Base-by-base conservation (phyloP, 2,113 vertebrate genomes). In the Clarias macrocephalus region DNA sequence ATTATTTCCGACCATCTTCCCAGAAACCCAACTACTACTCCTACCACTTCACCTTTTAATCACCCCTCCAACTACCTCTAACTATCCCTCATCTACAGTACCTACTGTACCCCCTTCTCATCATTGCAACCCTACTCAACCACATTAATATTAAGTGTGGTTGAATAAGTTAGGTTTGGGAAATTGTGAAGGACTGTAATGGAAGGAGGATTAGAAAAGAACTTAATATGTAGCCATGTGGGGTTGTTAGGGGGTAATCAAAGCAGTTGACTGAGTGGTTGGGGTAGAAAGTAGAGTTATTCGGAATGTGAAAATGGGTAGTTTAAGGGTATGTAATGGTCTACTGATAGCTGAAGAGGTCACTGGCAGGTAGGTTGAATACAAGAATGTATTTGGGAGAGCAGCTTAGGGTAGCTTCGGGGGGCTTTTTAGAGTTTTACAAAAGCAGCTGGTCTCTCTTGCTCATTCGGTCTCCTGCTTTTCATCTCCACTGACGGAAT, bases 371-470 rank as follows among this genome's bases (percentile, higher is more conserved):
- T 80, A 59, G n/a, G 3, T 60, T 60, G 56, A 60, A 28, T 21
- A 33, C 1, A 18, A 6, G 8, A 9, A 4, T 60, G 10, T 80
- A 13, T 59, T 30, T 60, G 3, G 3, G 18, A 60, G 57, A 12
- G 54, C 30, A 33, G n/a, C 54, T 60, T 59, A 2, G 18, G 37
- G 56, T 60, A 80, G 28, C 11, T 33, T 13, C 0, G 56, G 25
- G 54, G 37, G 8, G 52, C 65, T 80, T 33, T 80, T 33, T 28
- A 54, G 76, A 15, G 25, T 79, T 15, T 79, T 80, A 59, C 57
- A 80, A 83, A 66, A 52, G 42, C 59, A 83, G 60, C 37, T 83
- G 81, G 81, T 48, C 81, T 83, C 63, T 18, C 21, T 83, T 37
- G 23, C 81, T 80, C n/a, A 30, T 57, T 80, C 54, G 57, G 3